Base-by-base conservation (phyloP, 1,140 invertebrate species). In the Adoxophyes honmai region DNA sequence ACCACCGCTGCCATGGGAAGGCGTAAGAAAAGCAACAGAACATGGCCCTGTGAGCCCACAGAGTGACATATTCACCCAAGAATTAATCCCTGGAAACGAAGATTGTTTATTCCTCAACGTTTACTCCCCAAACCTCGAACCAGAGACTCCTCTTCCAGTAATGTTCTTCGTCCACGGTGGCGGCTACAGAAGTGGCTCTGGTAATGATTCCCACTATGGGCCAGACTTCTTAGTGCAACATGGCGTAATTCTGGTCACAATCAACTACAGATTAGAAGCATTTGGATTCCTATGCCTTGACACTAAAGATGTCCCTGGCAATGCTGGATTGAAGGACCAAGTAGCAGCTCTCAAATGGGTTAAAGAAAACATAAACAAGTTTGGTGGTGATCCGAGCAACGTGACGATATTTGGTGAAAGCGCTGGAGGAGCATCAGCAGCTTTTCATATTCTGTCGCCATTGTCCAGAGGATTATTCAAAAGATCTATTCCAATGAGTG, bases 101-200 rank as follows among this genome's bases (percentile, higher is more conserved):
- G 91, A 94, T 71, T 94, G 93, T 62, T 78, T 94, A 6, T 93
- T 90, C 66, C 70, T 94, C 2, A 93, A 94, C 71, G 90, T 94
- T 0, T 93, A 91, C 72, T 88, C 91, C 10, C 91, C 90, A 39
- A 73, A 75, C 8, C 59, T 91, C 44, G 61, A 68, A 13, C 11
- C 57, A 4, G 35, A 61, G 35, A 55, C 70, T 7, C 91, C 77
- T 44, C 59, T 81, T 56, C 88, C 93, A 0, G 92, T 94, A 0
- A 91, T 94, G 90, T 89, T 94, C 0, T 94, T 86, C 70, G 88
- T 94, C 13, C 92, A 94, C 61, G 92, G 91, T 7, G 93, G 93
- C 53, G 91, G 77, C 0, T 94, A 91, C 68, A 82, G 88, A 9
- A 75, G 78, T 52, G 92, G 92, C 10, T 90, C 88, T 8, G 89